Evolutionary conservation across 1,140 invertebrate genomes (phyloP).

Genomic region (Phocides pigmalion): DNA sequence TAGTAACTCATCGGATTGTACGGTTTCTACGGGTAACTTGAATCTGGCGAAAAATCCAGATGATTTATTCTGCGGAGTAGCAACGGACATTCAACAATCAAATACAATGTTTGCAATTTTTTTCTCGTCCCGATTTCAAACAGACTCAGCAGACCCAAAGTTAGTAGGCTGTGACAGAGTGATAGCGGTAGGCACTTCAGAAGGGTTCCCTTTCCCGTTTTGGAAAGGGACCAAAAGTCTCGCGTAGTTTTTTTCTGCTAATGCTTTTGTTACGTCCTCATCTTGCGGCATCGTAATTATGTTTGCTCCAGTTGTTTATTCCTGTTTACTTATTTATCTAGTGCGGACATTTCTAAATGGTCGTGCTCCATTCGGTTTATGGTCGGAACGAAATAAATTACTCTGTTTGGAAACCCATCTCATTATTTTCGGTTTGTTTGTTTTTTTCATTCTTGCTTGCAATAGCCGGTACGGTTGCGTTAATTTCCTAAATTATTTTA

Average conservation of each 20-base stretch:
- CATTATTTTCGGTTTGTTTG: slow-evolving; percentile 9
- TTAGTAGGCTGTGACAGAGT: slow-evolving; percentile 32
- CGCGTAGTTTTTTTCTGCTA: slow-evolving; percentile 28
- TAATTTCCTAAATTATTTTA: neutral
- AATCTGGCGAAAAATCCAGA: slow-evolving; percentile 10
- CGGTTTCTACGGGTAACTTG: neutral
- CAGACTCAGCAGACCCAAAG: slow-evolving; percentile 30
- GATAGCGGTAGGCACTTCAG: slow-evolving; percentile 30
- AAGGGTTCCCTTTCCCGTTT: slow-evolving; percentile 27
- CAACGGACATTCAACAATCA: slow-evolving; percentile 16
- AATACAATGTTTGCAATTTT: slow-evolving; percentile 21
- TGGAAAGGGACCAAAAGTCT: slow-evolving; percentile 30
- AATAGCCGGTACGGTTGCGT: neutral
- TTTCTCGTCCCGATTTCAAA: slow-evolving; percentile 20
- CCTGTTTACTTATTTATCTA: slow-evolving; percentile 33
- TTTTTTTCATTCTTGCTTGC: neutral
- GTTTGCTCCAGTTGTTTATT: slow-evolving; percentile 29
- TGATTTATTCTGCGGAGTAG: slow-evolving; percentile 14
- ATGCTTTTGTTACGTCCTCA: slow-evolving; percentile 33
- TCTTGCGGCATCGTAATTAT: slow-evolving; percentile 27
- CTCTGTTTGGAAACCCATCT: slow-evolving; percentile 7
- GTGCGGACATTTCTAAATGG: slow-evolving; percentile 26
- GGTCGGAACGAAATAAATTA: slow-evolving; percentile 22
- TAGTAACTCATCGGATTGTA: slow-evolving; percentile 9
- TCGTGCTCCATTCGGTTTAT: slow-evolving; percentile 30